These are phyloP conservation scores for Tetragonula clypearis DNA, from an alignment of 1,140 invertebrate genomes.

Conservation along the genomic window DNA sequence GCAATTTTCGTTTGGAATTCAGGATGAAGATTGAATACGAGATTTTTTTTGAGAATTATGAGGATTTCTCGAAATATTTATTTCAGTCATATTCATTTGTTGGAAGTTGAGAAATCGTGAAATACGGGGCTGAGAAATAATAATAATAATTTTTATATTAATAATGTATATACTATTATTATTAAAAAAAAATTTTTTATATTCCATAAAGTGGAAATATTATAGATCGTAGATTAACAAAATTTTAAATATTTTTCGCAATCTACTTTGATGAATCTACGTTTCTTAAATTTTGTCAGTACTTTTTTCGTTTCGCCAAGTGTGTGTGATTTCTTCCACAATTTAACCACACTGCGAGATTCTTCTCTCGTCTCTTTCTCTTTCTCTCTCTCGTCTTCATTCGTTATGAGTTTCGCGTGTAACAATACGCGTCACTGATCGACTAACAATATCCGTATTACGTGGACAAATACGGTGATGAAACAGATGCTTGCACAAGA, in stretches of 20 bases:
- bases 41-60: neutral
- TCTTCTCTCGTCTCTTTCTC: too few relatives aligned
- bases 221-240: too few relatives aligned
- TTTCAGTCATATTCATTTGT: neutral
- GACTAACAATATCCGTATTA: conserved; percentile 46
- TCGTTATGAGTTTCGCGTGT: neutral
- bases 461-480: conserved; percentile 44
- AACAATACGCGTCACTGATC: conserved; percentile 29
- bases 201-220: too few relatives aligned
- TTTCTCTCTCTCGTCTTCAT: neutral
- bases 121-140: too few relatives aligned
- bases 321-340: conserved; percentile 22
- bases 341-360: conserved; percentile 17
- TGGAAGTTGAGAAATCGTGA: too few relatives aligned
- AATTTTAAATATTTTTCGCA: too few relatives aligned
- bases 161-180: too few relatives aligned
- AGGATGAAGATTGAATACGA: neutral
- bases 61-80: neutral
- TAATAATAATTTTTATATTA: too few relatives aligned
- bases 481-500: conserved; percentile 35
- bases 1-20: neutral
- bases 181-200: too few relatives aligned
- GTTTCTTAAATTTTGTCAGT: too few relatives aligned
- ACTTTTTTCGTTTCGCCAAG: too few relatives aligned
- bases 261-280: too few relatives aligned